Evolutionary conservation across 1,140 invertebrate genomes (phyloP).

Genomic region (Zaprionus kolodkinae): DNA sequence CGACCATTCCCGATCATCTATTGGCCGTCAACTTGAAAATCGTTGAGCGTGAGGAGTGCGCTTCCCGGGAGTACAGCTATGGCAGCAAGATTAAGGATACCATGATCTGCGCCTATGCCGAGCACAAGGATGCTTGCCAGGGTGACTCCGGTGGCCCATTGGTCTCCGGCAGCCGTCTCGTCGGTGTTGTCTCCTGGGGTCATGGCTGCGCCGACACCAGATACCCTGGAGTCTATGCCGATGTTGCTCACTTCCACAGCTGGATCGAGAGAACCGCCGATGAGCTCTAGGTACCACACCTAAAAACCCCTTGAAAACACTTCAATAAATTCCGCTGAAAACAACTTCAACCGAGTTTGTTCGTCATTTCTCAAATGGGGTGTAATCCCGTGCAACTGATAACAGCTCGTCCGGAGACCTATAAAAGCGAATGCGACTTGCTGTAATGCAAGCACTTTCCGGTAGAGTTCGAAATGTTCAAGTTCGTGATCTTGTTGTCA

Average conservation of each 20-base stretch:
- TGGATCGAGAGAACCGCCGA: conserved; percentile 79
- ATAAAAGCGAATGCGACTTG: conserved; percentile 14
- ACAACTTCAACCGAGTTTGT: conserved; percentile 7
- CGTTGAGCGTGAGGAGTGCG: conserved; percentile 45
- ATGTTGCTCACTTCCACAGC: conserved; percentile 80
- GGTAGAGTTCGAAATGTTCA: conserved; percentile 52
- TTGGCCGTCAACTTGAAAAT: conserved; percentile 63
- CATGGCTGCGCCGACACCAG: conserved; percentile 57
- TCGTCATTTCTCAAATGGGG: conserved; percentile 22
- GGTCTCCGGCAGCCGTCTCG: conserved; percentile 67
- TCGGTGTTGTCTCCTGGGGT: conserved; percentile 88
- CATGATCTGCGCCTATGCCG: conserved; percentile 84
- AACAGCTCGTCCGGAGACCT: background rate
- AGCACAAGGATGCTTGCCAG: conserved; percentile 75
- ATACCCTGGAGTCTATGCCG: conserved; percentile 87
- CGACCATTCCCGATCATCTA: conserved; percentile 56
- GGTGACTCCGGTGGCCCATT: conserved; percentile 85
- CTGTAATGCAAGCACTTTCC: conserved; percentile 24
- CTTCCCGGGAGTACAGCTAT: conserved; percentile 52
- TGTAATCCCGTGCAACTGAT: conserved; percentile 30
- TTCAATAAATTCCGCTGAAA: conserved; percentile 30
- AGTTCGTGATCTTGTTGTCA: conserved; percentile 74
- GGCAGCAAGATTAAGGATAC: conserved; percentile 57
- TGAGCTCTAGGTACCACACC: conserved; percentile 46
- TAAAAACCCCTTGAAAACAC: conserved; percentile 1